Evolutionary conservation across 2,113 vertebrate species (phyloP), one percentile per base, ranked within the genome.

Genomic region (Larimichthys polyactis): DNA sequence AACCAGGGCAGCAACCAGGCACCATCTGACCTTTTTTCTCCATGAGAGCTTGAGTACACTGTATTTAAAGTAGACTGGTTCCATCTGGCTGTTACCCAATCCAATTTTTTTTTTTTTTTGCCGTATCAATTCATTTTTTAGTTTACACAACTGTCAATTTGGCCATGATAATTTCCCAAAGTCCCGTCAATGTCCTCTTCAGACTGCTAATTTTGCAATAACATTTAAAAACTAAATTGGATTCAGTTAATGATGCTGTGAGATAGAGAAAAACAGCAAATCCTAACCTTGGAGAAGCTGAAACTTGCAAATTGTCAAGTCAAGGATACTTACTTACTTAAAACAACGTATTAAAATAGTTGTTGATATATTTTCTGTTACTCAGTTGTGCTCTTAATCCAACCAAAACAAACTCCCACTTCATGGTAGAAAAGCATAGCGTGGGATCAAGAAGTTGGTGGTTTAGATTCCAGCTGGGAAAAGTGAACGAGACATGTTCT

Each of bases 401-500:
- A 20, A 60, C 55, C 40, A 51, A 69, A 78, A 14, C 24, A 32
- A 16, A n/a, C 16, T 5, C 62, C 44, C 49, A 44, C 3, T 32
- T 29, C 0, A 29, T 44, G 11, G 22, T 20, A 3, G 79, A 6
- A 4, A 19, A 67, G 19, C 4, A 0, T n/a, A 15, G 59, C 24
- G 27, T 63, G 72, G 58, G 73, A 74, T 65, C 16, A 65, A 72
- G 49, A 69, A 40, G 72, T 19, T 63, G 48, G 65, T 54, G 57
- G 70, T 67, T 65, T 15, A 12, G 49, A 43, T 68, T 65, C 64
- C 85, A 66, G 83, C 69, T 88, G 83, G 81, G 88, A 87, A 81
- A 43, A 20, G 32, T 6, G 76, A 55, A 27, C 0, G 36, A n/a
- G 66, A 19, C 20, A 0, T 10, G 71, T 82, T 86, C 85, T 82